These are phyloP conservation scores for Glomeris marginata DNA, from an alignment of 2,888 invertebrate genomes.

Conservation along the genomic window DNA sequence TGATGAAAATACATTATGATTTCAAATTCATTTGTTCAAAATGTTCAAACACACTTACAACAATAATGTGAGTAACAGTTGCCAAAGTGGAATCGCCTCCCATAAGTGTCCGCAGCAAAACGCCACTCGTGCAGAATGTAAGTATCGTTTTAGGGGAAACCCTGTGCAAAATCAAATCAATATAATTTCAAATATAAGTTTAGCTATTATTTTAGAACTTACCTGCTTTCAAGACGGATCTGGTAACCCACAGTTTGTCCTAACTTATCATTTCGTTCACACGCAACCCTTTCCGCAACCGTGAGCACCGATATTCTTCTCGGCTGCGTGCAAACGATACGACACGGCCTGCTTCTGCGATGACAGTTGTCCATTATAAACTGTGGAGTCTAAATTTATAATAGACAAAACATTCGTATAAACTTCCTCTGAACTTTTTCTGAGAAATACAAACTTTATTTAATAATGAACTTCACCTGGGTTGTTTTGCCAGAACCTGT, in stretches of 20 bases:
- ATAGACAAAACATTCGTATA: constrained; percentile 2
- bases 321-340: constrained; percentile 88
- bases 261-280: constrained; percentile 63
- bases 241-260: constrained; percentile 76
- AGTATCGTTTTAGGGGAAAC: constrained; percentile 62
- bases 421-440: too few relatives aligned
- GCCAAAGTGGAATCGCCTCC: constrained; percentile 52
- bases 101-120: constrained; percentile 74
- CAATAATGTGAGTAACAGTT: constrained; percentile 52
- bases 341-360: constrained; percentile 44
- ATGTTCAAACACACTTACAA: constrained; percentile 7
- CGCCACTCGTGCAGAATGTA: constrained; percentile 84
- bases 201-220: constrained; percentile 13
- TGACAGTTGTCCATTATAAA: constrained; percentile 64
- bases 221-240: constrained; percentile 71
- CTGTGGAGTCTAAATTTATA: constrained; percentile 61
- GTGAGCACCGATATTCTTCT: constrained; percentile 77
- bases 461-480: constrained; percentile 41
- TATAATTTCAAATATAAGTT: background rate
- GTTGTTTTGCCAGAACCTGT: constrained; percentile 94
- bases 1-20: background rate
- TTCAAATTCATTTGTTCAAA: constrained; percentile 4
- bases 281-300: constrained; percentile 76
- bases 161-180: constrained; percentile 33
- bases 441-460: background rate